Evolutionary conservation across 2,888 invertebrate genomes (phyloP).

Genomic region (Agonopterix heracliana): DNA sequence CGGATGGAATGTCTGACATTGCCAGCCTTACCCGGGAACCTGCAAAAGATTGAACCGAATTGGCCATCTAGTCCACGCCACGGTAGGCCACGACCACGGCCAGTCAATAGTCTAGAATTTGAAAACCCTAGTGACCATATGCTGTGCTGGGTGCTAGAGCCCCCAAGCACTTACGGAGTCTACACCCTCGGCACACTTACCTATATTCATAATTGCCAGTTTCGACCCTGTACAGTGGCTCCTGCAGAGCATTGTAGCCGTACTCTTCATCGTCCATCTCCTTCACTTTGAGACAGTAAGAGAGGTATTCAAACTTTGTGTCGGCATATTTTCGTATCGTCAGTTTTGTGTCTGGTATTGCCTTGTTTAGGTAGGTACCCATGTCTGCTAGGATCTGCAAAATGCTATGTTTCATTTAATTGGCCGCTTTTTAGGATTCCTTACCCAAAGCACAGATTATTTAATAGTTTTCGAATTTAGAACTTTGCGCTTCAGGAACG

Average conservation of each 20-base stretch:
- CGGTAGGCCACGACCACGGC: too few species aligned
- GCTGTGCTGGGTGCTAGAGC: too few species aligned
- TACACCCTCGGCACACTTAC: constrained; percentile 29
- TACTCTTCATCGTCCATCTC: constrained; percentile 99
- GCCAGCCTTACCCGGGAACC: too few species aligned
- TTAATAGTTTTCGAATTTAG: too few species aligned
- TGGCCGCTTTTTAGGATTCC: background rate
- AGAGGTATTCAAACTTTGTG: constrained; percentile 98
- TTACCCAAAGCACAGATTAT: too few species aligned
- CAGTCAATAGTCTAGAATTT: too few species aligned
- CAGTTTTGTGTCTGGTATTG: constrained; percentile 97
- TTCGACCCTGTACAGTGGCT: constrained; percentile 97
- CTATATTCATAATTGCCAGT: constrained; percentile 99
- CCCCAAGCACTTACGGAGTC: too few species aligned
- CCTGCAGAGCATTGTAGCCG: constrained; percentile 93
- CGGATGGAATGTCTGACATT: too few species aligned
- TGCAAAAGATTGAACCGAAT: too few species aligned
- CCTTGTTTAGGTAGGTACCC: constrained; percentile 97
- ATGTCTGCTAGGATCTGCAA: constrained; percentile 91
- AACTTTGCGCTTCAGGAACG: too few species aligned
- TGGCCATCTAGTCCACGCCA: too few species aligned
- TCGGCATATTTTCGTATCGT: constrained; percentile 99
- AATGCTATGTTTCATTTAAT: constrained; percentile 1
- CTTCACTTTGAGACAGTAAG: constrained; percentile 99
- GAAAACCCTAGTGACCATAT: too few species aligned